phyloP scores from a whole-genome alignment of 2,113 vertebrate genomes.

The Centrocercus urophasianus region DNA sequence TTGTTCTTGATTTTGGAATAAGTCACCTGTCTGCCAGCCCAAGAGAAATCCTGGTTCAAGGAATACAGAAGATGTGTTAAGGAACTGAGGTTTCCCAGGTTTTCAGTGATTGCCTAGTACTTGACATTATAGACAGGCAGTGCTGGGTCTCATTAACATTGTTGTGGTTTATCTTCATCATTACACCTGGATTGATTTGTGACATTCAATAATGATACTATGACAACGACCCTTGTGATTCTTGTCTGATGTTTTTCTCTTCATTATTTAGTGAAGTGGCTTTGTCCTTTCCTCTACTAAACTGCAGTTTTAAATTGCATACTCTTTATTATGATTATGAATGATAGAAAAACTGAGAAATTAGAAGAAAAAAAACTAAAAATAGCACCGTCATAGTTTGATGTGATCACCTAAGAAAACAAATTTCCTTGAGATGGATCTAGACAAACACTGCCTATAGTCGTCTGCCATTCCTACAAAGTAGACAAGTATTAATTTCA shows the following conservation, averaged over 20 bases:
- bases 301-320: background rate
- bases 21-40: background rate
- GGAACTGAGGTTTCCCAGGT: background rate
- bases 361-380: background rate
- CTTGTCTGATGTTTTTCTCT: background rate
- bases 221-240: background rate
- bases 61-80: background rate
- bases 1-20: background rate
- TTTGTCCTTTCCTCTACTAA: background rate
- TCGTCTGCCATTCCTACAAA: background rate
- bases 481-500: background rate
- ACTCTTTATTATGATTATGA: background rate
- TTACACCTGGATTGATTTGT: background rate
- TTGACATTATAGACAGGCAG: background rate
- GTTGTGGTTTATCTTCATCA: background rate
- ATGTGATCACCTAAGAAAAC: background rate
- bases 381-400: background rate
- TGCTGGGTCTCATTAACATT: background rate
- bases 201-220: background rate
- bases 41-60: background rate
- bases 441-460: background rate
- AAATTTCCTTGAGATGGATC: background rate
- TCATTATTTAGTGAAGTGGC: background rate
- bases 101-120: background rate
- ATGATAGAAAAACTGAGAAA: background rate